Conservation (phyloP, 2,888 invertebrate species). For the Onthophagus sagittarius region DNA sequence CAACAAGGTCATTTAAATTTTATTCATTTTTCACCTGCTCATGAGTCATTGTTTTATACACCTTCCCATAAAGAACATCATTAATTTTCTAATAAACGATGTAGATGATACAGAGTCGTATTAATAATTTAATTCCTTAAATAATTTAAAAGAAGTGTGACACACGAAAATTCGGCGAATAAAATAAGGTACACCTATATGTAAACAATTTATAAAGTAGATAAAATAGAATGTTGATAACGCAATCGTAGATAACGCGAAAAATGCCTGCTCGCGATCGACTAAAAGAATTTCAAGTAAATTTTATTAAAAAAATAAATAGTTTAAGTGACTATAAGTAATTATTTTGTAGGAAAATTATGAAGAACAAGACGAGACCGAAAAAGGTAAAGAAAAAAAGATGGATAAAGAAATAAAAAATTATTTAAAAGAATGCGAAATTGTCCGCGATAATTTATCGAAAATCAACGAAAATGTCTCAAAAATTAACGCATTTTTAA, state of each 20-base stretch:
- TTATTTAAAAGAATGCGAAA: constrained; percentile 16
- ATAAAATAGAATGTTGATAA: constrained; percentile 5
- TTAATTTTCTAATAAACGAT: too few relatives aligned
- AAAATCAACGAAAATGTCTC: constrained; percentile 14
- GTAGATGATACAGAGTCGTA: too few relatives aligned
- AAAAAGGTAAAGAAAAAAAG: constrained; percentile 15
- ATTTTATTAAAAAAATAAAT: not conserved
- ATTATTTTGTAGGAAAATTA: constrained; percentile 3
- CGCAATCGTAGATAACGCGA: not conserved
- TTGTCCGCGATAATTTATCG: constrained; percentile 9
- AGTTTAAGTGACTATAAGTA: not conserved
- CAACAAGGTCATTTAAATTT: too few relatives aligned
- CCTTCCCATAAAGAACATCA: too few relatives aligned
- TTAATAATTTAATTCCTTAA: too few relatives aligned
- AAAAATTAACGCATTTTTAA: constrained; percentile 7
- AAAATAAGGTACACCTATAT: too few relatives aligned
- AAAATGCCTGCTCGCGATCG: constrained; percentile 24
- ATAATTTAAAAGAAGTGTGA: too few relatives aligned
- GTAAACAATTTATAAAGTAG: not conserved
- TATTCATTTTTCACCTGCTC: too few relatives aligned
- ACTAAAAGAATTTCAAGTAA: constrained; percentile 24
- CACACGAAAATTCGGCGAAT: too few relatives aligned
- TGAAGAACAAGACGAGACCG: constrained; percentile 12
- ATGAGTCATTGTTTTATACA: too few relatives aligned
- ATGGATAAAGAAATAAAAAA: constrained; percentile 15